phyloP scores from a whole-genome alignment of 1,140 invertebrate genomes.

The Ruditapes philippinarum region DNA sequence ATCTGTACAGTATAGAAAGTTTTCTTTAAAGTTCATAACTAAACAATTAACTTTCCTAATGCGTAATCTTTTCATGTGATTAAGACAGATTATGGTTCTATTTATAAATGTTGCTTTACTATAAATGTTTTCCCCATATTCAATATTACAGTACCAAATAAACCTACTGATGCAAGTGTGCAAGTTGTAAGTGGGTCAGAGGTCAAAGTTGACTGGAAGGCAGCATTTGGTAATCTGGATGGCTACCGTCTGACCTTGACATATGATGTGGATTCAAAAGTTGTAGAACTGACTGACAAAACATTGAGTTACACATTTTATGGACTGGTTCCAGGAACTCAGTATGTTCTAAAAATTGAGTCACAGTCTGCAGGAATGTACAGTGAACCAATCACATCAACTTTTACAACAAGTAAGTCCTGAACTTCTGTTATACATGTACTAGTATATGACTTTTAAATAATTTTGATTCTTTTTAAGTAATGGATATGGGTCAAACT shows the following conservation, averaged over 20 bases:
- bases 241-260: constrained; percentile 37
- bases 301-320: constrained; percentile 29
- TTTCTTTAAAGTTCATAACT: too few relatives aligned
- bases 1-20: too few relatives aligned
- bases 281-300: constrained; percentile 28
- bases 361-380: constrained; percentile 32
- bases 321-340: constrained; percentile 42
- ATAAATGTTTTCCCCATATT: too few relatives aligned
- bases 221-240: constrained; percentile 19
- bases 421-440: not conserved
- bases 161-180: constrained; percentile 16
- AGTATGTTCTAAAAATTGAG: constrained; percentile 44
- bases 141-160: constrained; percentile 60
- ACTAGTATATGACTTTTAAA: too few relatives aligned
- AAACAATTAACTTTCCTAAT: too few relatives aligned
- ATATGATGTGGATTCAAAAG: not conserved
- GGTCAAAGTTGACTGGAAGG: constrained; percentile 46
- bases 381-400: constrained; percentile 33
- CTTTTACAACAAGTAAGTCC: constrained; percentile 61
- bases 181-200: constrained; percentile 39
- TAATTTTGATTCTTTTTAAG: too few relatives aligned
- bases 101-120: too few relatives aligned
- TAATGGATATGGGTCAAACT: too few relatives aligned
- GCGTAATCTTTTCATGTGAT: too few relatives aligned
- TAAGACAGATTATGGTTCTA: too few relatives aligned